Base-by-base conservation (phyloP, 2,113 vertebrate species). In the Leucopsar rothschildi region DNA sequence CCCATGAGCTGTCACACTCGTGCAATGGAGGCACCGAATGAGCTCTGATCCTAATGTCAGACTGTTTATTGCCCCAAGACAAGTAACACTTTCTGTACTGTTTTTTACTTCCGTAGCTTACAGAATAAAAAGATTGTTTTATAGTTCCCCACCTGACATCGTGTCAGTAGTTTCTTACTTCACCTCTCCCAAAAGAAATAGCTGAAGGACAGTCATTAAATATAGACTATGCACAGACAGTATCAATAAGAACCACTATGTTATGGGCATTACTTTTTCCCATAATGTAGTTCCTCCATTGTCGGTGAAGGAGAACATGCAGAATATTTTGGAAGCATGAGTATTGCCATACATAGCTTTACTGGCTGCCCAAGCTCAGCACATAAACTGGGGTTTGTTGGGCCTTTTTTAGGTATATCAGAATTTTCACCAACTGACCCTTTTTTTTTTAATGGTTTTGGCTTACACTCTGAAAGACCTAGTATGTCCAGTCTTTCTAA, bases 151-250 rank as follows among this genome's bases (percentile, higher is more conserved):
- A 84, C 19, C 10, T 91, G 66, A 71, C 23, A 17, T 50, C 20
- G 18, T 2, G 3, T 44, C 28, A 45, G 0, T 31, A 9, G 22
- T 69, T 86, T 45, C 11, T 68, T 88, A 31, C 16, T 78, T 79
- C 24, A 35, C 22, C 11, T 60, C 28, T 93, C 55, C 12, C n/a
- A 31, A 25, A 88, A 45, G 17, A 82, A 88, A 21, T 3, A 65
- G 37, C 39, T 44, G 29, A 66, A 70, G 47, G 33, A 78, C 35
- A 59, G 3, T 57, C 28, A 31, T 65, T 42, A 40, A n/a, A 15
- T 84, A 11, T 0, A 15, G 6, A 2, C 20, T 31, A 6, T 0
- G 0, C 4, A 53, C 60, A 37, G 11, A 11, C 13, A 22, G n/a
- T 50, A 31, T 37, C 3, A 5, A 0, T 61, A 55, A 27, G 61